A percentile compares a stretch with the other conserved stretches of the same genome.
These are phyloP conservation scores for Heliconius ismenius DNA, from an alignment of 2,888 invertebrate genomes.

Conservation along the genomic window DNA sequence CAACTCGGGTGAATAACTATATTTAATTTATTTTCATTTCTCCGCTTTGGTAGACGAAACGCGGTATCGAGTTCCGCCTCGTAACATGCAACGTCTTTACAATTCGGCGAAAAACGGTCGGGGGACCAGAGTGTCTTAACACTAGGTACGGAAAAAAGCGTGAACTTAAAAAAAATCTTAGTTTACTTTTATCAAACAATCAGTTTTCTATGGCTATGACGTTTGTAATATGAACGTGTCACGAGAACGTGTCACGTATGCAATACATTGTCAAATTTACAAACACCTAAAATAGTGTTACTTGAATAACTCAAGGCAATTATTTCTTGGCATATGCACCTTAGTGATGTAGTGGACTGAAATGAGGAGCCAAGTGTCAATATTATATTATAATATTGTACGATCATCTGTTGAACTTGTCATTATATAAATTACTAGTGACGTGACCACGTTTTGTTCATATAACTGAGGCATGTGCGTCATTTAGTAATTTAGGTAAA, in stretches of 20 bases:
- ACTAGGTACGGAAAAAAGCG: no score
- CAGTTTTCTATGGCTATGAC: background rate
- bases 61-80: no score
- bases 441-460: constrained; percentile 1
- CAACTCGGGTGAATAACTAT: no score
- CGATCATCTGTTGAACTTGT: constrained; percentile 16
- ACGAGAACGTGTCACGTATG: constrained; percentile 5
- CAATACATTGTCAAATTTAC: background rate
- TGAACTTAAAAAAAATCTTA: background rate
- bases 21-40: no score
- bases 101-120: no score
- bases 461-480: background rate
- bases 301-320: constrained; percentile 27
- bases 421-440: constrained; percentile 9
- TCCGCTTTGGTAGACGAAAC: no score
- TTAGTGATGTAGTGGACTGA: constrained; percentile 9
- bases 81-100: no score
- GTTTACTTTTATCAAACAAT: background rate
- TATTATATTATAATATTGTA: constrained; percentile 6
- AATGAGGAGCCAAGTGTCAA: constrained; percentile 7
- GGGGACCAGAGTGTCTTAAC: no score
- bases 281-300: constrained; percentile 16
- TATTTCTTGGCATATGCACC: constrained; percentile 14
- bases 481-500: constrained; percentile 8
- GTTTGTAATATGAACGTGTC: background rate